phyloP scores from a whole-genome alignment of 1,140 invertebrate species.

The Acyrthosiphon pisum region DNA sequence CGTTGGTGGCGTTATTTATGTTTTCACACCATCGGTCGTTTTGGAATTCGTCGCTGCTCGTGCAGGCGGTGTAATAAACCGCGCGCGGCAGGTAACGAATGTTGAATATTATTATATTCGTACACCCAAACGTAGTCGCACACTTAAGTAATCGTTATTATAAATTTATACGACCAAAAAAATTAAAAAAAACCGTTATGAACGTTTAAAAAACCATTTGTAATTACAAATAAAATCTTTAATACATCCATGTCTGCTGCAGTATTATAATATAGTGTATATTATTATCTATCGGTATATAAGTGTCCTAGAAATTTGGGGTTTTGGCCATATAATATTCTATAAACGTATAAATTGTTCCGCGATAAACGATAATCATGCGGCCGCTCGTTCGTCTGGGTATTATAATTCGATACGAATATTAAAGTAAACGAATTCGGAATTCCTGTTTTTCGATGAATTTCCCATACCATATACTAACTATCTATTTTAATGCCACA shows the following conservation, averaged over 20 bases:
- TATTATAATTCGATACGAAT: not conserved
- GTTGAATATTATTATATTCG: not conserved
- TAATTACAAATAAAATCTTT: not conserved
- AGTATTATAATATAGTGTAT: not conserved
- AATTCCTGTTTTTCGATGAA: constrained; percentile 6
- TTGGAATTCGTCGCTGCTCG: not conserved
- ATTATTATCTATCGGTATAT: not conserved
- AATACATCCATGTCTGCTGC: not conserved
- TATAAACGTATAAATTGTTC: not conserved
- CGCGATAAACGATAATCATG: not conserved
- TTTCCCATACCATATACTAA: not conserved
- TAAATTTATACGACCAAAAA: not conserved
- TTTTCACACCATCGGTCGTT: not conserved
- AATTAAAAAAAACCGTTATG: not conserved
- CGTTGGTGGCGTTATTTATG: not conserved
- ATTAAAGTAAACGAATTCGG: not conserved
- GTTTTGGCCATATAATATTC: not conserved
- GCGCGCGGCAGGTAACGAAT: not conserved
- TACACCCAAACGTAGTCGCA: not conserved
- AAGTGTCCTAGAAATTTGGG: not conserved
- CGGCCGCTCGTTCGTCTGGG: not conserved
- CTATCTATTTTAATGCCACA: not conserved
- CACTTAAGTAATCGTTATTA: not conserved
- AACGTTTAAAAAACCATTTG: constrained; percentile 16
- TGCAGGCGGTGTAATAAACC: not conserved